Conservation (phyloP, 2,888 invertebrate genomes). For the Nezara viridula region DNA sequence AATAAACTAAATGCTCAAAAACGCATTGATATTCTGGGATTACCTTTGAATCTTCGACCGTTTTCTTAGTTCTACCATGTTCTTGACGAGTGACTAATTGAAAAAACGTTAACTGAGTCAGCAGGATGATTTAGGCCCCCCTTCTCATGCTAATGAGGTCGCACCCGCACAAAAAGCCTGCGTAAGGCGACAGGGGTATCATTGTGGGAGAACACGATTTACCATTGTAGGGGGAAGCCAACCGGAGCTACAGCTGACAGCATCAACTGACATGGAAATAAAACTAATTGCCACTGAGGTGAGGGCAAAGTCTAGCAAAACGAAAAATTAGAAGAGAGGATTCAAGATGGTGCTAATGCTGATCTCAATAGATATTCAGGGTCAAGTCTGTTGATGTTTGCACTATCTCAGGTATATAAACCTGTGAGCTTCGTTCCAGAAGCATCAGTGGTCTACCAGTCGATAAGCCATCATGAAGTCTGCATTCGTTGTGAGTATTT, state of each 20-base stretch:
- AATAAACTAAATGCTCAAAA: not conserved
- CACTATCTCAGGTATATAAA: not conserved
- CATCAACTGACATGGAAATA: constrained; percentile 16
- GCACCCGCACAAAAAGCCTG: constrained; percentile 2
- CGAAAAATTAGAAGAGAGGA: not conserved
- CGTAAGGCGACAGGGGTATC: constrained; percentile 25
- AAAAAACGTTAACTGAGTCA: not conserved
- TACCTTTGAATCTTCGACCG: not conserved
- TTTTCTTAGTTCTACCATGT: not conserved
- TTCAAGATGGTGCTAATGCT: not conserved
- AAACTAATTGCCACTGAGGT: not conserved
- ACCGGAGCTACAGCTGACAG: not conserved
- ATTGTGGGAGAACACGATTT: not conserved
- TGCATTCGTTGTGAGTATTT: constrained; percentile 6
- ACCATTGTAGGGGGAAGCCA: not conserved
- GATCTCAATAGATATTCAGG: constrained; percentile 36
- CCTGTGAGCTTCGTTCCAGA: not conserved
- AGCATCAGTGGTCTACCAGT: constrained; percentile 10
- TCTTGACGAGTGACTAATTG: not conserved
- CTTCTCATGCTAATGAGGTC: constrained; percentile 14
- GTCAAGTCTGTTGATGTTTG: constrained; percentile 47
- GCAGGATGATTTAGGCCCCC: not conserved
- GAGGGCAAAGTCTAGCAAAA: not conserved
- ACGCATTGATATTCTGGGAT: not conserved
- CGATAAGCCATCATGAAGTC: constrained; percentile 24